Conservation (phyloP, 2,888 invertebrate genomes). For the Drosophila helvetica region DNA sequence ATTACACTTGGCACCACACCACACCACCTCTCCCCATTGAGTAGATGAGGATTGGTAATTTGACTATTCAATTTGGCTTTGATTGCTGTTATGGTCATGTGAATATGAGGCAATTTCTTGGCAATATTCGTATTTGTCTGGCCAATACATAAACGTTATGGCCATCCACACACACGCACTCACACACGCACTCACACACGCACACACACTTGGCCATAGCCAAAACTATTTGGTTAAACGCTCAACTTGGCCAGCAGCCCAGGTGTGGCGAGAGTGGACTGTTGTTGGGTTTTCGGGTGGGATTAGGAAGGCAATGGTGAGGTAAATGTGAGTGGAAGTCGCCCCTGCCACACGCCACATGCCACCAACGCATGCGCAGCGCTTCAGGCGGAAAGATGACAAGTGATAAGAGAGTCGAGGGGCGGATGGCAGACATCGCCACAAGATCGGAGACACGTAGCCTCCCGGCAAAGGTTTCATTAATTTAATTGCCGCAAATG, state of each 20-base stretch:
- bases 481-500: conserved; percentile 68
- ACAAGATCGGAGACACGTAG: conserved; percentile 61
- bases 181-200: background rate
- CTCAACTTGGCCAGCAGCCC: conserved; percentile 35
- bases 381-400: conserved; percentile 18
- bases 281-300: background rate
- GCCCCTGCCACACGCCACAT: background rate
- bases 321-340: background rate
- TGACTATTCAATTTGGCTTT: conserved; percentile 60
- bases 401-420: conserved; percentile 12
- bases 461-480: conserved; percentile 38
- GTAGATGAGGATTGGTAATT: conserved; percentile 40
- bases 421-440: conserved; percentile 16
- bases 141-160: conserved; percentile 62
- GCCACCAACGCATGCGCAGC: conserved; percentile 37
- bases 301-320: background rate
- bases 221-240: conserved; percentile 68
- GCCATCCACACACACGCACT: conserved; percentile 32
- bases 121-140: conserved; percentile 65
- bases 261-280: conserved; percentile 20
- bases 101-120: conserved; percentile 42
- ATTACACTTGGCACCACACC: background rate
- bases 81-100: conserved; percentile 44
- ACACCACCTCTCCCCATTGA: background rate
- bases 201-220: conserved; percentile 19